Percentiles rank a stretch among this genome's conserved stretches.
These are phyloP conservation scores for Clarias platycephalus DNA, from an alignment of 2,797 vertebrate genomes.

Conservation along the genomic window DNA sequence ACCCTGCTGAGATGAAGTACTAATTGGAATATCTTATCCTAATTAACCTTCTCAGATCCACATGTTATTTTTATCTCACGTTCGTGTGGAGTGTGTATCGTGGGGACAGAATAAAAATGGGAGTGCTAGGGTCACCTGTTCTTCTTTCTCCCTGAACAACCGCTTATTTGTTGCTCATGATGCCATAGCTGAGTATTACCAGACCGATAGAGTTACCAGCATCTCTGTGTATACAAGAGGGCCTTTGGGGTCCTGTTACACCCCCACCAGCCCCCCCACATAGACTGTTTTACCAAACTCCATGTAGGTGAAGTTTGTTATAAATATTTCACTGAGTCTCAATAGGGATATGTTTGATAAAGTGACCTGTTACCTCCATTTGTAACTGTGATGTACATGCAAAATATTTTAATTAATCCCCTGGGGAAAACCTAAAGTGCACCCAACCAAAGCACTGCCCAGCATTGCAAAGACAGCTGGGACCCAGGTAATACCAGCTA, in stretches of 20 bases:
- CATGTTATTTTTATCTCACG: conserved; percentile 75
- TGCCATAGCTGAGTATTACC: conserved; percentile 39
- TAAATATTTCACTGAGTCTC: background rate
- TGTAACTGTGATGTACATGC: conserved; percentile 44
- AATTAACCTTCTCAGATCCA: conserved; percentile 79
- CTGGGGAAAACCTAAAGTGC: background rate
- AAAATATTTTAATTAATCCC: conserved; percentile 53
- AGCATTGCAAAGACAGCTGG: conserved; percentile 35
- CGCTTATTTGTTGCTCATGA: conserved; percentile 56
- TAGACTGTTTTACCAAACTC: background rate
- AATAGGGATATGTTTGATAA: conserved; percentile 56
- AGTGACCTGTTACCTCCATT: conserved; percentile 65
- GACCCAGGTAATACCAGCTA: conserved; percentile 27
- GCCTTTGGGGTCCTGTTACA: conserved; percentile 52
- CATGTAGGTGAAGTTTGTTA: conserved; percentile 10
- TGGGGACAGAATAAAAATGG: conserved; percentile 52
- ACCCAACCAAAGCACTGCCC: conserved; percentile 27
- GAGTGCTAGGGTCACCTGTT: conserved; percentile 43
- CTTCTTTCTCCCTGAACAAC: conserved; percentile 43
- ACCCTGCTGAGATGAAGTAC: conserved; percentile 75
- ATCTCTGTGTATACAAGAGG: conserved; percentile 34
- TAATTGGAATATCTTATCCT: conserved; percentile 79
- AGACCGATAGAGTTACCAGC: conserved; percentile 52
- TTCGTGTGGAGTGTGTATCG: conserved; percentile 52
- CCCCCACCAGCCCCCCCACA: background rate